These are phyloP conservation scores for Cacoxenus indagator DNA, from an alignment of 2,888 invertebrate species.

Conservation along the genomic window DNA sequence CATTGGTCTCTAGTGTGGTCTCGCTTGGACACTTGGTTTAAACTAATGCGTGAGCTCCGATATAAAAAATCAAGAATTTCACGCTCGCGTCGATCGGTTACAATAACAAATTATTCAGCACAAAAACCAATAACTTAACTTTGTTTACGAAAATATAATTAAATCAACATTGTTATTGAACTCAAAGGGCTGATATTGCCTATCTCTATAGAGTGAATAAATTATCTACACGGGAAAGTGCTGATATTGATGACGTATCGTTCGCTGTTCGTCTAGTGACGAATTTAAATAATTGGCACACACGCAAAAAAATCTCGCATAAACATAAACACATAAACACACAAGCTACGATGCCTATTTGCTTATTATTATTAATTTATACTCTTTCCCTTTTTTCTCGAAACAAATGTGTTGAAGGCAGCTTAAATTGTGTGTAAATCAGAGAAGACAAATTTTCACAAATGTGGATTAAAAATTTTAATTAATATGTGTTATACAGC, in stretches of 20 bases:
- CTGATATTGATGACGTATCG: neutral
- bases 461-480: neutral
- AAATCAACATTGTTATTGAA: constrained; percentile 3
- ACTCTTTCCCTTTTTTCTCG: neutral
- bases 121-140: constrained; percentile 9
- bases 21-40: constrained; percentile 37
- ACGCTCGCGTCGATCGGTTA: constrained; percentile 15
- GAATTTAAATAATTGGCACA: neutral
- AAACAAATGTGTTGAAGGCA: neutral
- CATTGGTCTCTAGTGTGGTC: constrained; percentile 30
- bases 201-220: neutral
- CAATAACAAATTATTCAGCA: constrained; percentile 52
- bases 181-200: neutral
- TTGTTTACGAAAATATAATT: constrained; percentile 4
- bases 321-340: constrained; percentile 3
- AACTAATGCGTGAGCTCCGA: neutral
- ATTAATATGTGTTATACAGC: constrained; percentile 36
- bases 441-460: constrained; percentile 8
- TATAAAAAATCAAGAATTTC: no score
- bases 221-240: neutral
- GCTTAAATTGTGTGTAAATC: constrained; percentile 30
- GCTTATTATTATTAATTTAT: constrained; percentile 7
- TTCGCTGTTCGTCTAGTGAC: neutral
- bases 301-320: neutral
- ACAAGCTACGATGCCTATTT: neutral